A percentile compares a stretch with the other conserved stretches of the same genome.
These are phyloP conservation scores for Dendronephthya gigantea DNA, from an alignment of 64 coral and sea anemone genomes.

Conservation along the genomic window DNA sequence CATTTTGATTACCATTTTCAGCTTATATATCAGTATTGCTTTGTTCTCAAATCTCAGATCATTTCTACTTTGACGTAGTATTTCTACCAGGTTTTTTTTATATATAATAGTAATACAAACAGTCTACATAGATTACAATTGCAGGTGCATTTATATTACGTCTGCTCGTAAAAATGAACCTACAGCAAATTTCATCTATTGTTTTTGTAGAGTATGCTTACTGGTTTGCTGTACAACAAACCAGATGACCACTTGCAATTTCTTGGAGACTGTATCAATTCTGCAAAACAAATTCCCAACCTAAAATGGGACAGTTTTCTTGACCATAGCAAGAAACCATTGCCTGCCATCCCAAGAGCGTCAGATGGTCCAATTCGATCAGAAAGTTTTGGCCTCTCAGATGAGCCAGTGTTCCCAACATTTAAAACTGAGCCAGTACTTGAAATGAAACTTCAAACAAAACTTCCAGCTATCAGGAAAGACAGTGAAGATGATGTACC, in stretches of 20 bases:
- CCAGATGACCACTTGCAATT: conserved; percentile 82
- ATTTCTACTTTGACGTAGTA: too few relatives aligned
- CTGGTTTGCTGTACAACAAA: conserved; percentile 81
- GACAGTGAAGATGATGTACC: background rate
- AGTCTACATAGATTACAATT: too few relatives aligned
- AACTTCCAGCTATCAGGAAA: conserved; percentile 61
- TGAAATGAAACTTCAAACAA: conserved; percentile 53
- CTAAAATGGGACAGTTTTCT: conserved; percentile 94
- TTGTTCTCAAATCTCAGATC: too few relatives aligned
- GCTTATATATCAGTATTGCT: too few relatives aligned
- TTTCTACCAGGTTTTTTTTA: too few relatives aligned
- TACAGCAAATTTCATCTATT: background rate
- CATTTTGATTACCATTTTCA: too few relatives aligned
- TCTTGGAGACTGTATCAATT: conserved; percentile 63
- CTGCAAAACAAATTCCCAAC: conserved; percentile 64
- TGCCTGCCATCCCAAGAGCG: conserved; percentile 78
- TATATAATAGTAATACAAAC: too few relatives aligned
- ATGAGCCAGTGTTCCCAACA: conserved; percentile 11
- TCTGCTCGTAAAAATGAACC: too few relatives aligned
- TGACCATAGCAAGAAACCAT: conserved; percentile 67
- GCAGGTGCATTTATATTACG: too few relatives aligned
- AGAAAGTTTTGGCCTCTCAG: conserved; percentile 29
- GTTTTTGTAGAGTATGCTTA: conserved; percentile 74
- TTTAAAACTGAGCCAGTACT: conserved; percentile 75
- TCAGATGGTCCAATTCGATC: conserved; percentile 68